These are phyloP conservation scores for Halichoeres trimaculatus DNA, from an alignment of 2,113 vertebrate genomes.

Conservation along the genomic window DNA sequence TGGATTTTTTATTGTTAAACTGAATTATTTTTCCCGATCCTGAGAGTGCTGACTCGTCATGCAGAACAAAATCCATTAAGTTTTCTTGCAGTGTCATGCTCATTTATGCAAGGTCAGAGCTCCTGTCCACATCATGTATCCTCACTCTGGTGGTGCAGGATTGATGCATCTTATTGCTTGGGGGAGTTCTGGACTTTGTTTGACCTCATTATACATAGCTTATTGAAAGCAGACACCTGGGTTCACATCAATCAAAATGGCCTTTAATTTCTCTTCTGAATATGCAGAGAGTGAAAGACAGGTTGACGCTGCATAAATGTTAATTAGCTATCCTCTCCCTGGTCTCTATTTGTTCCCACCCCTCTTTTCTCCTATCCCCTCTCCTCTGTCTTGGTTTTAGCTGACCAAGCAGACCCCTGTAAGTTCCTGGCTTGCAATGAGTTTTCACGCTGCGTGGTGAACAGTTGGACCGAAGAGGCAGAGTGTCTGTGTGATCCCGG, in stretches of 20 bases:
- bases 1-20: neutral
- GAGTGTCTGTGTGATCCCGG: conserved; percentile 90
- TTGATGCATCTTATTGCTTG: conserved; percentile 17
- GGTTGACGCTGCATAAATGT: conserved; percentile 38
- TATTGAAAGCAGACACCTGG: conserved; percentile 25
- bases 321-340: conserved; percentile 45
- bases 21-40: neutral
- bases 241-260: conserved; percentile 56
- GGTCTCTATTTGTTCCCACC: neutral
- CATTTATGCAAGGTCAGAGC: conserved; percentile 42
- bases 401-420: conserved; percentile 89
- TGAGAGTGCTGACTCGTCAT: neutral
- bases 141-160: neutral
- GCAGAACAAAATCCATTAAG: conserved; percentile 1
- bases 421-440: conserved; percentile 91
- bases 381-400: conserved; percentile 72
- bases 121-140: neutral
- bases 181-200: conserved; percentile 13
- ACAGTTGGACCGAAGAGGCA: conserved; percentile 84
- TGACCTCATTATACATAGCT: conserved; percentile 44
- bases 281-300: conserved; percentile 3
- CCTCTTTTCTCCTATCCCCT: neutral
- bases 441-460: conserved; percentile 87
- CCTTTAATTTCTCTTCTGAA: conserved; percentile 47
- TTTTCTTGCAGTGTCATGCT: conserved; percentile 5